These are phyloP conservation scores for Ciconia maguari DNA, from an alignment of 2,113 vertebrate species.

Conservation along the genomic window DNA sequence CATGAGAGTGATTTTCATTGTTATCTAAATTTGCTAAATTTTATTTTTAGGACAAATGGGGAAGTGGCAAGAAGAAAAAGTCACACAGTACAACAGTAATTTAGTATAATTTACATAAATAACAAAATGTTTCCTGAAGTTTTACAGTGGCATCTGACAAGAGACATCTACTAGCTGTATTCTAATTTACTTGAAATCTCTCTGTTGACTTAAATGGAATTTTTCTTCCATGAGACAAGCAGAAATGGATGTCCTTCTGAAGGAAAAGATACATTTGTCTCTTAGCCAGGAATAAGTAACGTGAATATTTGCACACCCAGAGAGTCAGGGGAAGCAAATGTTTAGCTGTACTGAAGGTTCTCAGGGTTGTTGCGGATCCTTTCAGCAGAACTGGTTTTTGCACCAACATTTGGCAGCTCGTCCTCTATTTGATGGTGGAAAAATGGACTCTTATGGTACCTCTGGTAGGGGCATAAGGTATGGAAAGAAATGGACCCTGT, in stretches of 20 bases:
- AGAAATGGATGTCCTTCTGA: background rate
- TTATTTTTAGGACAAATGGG: background rate
- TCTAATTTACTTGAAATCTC: background rate
- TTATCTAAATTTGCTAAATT: background rate
- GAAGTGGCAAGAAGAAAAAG: background rate
- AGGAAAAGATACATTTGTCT: background rate
- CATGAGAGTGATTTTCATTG: background rate
- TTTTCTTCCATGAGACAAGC: background rate
- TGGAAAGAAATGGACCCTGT: background rate
- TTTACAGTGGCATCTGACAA: background rate
- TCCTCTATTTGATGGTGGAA: background rate
- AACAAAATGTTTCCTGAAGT: background rate
- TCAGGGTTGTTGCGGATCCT: background rate
- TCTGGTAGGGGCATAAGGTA: background rate
- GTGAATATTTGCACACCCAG: background rate
- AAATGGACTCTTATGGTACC: background rate
- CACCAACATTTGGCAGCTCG: background rate
- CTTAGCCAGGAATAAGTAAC: background rate
- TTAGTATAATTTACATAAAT: background rate
- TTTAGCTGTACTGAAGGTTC: background rate
- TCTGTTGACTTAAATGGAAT: background rate
- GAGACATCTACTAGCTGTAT: background rate
- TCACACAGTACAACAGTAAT: background rate
- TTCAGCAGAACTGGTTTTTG: background rate
- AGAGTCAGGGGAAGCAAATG: background rate